phyloP scores from a whole-genome alignment of 1,140 invertebrate genomes.

The Scaptomyza montana region DNA sequence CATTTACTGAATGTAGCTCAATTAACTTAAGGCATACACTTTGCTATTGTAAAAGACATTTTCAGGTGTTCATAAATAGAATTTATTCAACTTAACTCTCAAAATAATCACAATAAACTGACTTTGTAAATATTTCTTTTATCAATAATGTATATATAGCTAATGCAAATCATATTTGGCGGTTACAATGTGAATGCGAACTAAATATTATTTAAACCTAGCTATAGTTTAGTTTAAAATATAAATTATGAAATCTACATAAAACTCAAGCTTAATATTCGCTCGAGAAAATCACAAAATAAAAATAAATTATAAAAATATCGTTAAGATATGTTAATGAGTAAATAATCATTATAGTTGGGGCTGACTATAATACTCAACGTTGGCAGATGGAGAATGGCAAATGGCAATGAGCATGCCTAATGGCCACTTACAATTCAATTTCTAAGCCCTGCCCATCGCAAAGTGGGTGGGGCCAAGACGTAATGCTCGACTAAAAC shows the following conservation, averaged over 20 bases:
- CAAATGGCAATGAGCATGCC: slow-evolving; percentile 56
- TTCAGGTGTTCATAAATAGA: slow-evolving; percentile 71
- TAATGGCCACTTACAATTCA: slow-evolving; percentile 68
- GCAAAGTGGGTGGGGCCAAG: slow-evolving; percentile 34
- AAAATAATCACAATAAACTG: slow-evolving; percentile 15
- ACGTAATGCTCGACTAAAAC: slow-evolving; percentile 17
- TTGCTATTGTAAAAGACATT: slow-evolving; percentile 66
- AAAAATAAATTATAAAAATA: slow-evolving; percentile 16
- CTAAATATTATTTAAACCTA: slow-evolving; percentile 34
- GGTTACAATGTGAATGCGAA: slow-evolving; percentile 16
- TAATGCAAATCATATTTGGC: slow-evolving; percentile 68
- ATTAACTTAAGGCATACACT: slow-evolving; percentile 51
- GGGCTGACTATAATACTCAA: slow-evolving; percentile 28
- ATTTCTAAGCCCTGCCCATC: slow-evolving; percentile 41
- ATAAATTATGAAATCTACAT: background rate
- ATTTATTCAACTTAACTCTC: slow-evolving; percentile 54
- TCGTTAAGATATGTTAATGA: slow-evolving; percentile 5
- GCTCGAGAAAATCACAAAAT: slow-evolving; percentile 48
- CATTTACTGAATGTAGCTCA: slow-evolving; percentile 58
- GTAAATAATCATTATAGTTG: slow-evolving; percentile 43
- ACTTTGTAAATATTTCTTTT: slow-evolving; percentile 51
- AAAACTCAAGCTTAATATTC: slow-evolving; percentile 37
- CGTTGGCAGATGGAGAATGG: slow-evolving; percentile 42
- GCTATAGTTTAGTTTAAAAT: slow-evolving; percentile 35
- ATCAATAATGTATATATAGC: slow-evolving; percentile 23